Conservation (phyloP, 2,113 vertebrate species). For the Phasianus colchicus region DNA sequence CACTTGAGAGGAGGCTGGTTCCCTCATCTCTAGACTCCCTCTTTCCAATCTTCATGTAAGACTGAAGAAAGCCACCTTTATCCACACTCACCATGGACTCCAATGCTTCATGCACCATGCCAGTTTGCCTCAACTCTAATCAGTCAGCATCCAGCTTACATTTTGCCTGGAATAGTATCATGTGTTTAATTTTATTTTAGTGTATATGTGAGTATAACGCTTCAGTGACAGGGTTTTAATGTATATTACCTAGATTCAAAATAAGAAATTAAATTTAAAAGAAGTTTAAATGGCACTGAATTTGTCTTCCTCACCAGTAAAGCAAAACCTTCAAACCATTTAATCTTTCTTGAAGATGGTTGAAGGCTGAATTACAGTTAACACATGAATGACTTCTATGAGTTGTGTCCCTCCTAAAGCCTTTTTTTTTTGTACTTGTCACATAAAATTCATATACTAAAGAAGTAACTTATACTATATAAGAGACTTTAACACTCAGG, state of each 20-base stretch:
- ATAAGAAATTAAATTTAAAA: not conserved
- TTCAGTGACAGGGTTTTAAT: not conserved
- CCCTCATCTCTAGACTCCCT: not conserved
- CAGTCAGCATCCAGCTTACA: not conserved
- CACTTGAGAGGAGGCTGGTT: not conserved
- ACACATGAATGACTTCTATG: not conserved
- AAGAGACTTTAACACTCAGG: not conserved
- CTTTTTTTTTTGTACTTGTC: not conserved
- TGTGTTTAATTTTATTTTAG: not conserved
- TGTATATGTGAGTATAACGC: not conserved
- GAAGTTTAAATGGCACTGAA: not conserved
- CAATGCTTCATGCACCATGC: not conserved
- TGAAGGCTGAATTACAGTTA: not conserved
- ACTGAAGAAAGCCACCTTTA: not conserved
- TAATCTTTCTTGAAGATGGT: not conserved
- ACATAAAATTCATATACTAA: not conserved
- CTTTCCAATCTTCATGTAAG: not conserved
- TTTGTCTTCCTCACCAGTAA: not conserved
- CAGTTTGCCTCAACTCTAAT: not conserved
- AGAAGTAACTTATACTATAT: not conserved
- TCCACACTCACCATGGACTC: accelerated
- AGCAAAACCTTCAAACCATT: not conserved
- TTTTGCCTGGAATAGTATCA: not conserved
- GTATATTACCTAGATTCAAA: not conserved
- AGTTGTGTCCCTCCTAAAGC: not conserved